Evolutionary conservation across 2,888 invertebrate genomes (phyloP).

Genomic region (Papilio protenor): DNA sequence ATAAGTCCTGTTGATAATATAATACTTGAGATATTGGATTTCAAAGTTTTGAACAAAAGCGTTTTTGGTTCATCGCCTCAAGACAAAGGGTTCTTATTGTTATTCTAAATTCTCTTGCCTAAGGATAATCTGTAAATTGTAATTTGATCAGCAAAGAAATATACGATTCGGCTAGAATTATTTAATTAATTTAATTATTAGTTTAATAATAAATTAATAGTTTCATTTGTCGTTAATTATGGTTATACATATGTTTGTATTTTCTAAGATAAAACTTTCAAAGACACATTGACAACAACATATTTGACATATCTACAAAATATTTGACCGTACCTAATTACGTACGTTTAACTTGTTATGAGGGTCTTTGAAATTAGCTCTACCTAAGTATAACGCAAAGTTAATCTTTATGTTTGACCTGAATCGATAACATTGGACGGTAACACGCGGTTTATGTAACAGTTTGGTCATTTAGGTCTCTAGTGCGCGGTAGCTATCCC

Average conservation of each 20-base stretch:
- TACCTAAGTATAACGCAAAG: not conserved
- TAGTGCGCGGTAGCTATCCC: not conserved
- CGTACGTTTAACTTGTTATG: not conserved
- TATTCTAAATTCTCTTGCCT: not conserved
- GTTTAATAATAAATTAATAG: not conserved
- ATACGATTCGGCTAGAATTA: not conserved
- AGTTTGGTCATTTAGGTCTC: conserved; percentile 4
- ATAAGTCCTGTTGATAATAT: not conserved
- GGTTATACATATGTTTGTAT: not conserved
- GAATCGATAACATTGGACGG: conserved; percentile 24
- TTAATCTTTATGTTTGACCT: conserved; percentile 29
- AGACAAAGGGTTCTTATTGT: conserved; percentile 12
- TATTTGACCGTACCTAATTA: not conserved
- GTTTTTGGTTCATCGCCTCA: not conserved
- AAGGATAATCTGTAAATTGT: not conserved
- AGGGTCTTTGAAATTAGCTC: not conserved
- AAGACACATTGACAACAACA: not conserved
- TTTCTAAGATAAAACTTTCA: not conserved
- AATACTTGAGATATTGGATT: not conserved
- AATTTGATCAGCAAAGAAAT: not conserved
- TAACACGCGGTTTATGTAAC: conserved; percentile 16
- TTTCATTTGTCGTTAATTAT: not conserved
- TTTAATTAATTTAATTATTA: not conserved
- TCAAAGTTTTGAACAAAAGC: not conserved
- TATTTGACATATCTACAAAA: too few species aligned